Conservation (phyloP, 2,888 invertebrate genomes). For the Pogonocherus hispidulus region DNA sequence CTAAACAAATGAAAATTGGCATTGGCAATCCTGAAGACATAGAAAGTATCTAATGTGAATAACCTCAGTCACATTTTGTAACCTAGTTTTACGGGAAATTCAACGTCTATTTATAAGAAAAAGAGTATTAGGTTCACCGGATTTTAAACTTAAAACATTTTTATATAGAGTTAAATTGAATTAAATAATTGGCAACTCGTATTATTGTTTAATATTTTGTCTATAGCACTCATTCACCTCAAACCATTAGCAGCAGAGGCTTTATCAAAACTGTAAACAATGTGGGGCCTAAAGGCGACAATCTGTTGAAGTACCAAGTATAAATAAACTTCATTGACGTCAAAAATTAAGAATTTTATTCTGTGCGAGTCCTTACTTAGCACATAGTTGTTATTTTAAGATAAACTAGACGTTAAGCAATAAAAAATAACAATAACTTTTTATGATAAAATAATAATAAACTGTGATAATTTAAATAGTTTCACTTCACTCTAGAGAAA, state of each 20-base stretch:
- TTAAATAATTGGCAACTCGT: too few species aligned
- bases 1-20: too few species aligned
- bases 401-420: conserved; percentile 13
- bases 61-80: too few species aligned
- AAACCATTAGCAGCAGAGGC: neutral
- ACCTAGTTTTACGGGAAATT: too few species aligned
- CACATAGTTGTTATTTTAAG: conserved; percentile 17
- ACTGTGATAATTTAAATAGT: neutral
- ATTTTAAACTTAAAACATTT: too few species aligned
- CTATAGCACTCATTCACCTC: neutral
- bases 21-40: too few species aligned
- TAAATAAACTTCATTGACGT: conserved; percentile 24
- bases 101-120: too few species aligned
- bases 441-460: neutral
- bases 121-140: too few species aligned
- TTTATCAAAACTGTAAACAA: neutral
- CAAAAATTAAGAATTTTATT: conserved; percentile 18
- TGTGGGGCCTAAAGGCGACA: neutral
- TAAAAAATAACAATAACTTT: conserved; percentile 20
- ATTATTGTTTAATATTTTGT: too few species aligned
- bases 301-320: conserved; percentile 19
- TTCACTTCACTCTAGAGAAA: neutral
- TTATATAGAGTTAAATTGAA: too few species aligned
- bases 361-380: conserved; percentile 11
- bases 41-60: too few species aligned